Percentiles rank a stretch among this genome's conserved stretches.
phyloP scores from a whole-genome alignment of 1,140 invertebrate genomes.

The Magallana gigas region DNA sequence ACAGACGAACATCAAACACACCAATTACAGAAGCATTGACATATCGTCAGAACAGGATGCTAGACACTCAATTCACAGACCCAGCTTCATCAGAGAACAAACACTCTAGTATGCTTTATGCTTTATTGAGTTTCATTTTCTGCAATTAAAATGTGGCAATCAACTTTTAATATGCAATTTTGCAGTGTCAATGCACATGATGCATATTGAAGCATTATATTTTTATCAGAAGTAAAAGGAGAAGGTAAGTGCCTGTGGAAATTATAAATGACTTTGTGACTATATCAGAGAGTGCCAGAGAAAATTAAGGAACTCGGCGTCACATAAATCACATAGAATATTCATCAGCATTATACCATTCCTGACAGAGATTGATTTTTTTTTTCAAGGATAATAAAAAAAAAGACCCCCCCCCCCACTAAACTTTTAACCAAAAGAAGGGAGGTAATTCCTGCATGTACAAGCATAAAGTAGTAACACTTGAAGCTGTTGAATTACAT shows the following conservation, averaged over 20 bases:
- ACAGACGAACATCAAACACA: constrained; percentile 8
- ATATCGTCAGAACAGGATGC: constrained; percentile 1
- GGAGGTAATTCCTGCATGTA: neutral
- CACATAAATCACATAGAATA: too few species aligned
- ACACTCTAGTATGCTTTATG: neutral
- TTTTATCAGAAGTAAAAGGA: too few species aligned
- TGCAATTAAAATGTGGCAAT: constrained; percentile 29
- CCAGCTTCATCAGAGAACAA: neutral
- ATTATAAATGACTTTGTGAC: too few species aligned
- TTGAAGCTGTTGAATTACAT: neutral
- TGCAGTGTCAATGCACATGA: neutral
- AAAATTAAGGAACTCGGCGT: too few species aligned
- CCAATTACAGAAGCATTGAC: neutral
- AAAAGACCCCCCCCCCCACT: too few species aligned
- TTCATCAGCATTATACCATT: too few species aligned
- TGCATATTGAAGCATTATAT: too few species aligned
- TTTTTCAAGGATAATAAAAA: too few species aligned
- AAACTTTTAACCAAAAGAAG: neutral
- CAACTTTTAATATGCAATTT: neutral
- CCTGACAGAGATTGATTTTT: too few species aligned
- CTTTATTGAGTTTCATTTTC: neutral
- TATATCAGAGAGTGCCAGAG: too few species aligned
- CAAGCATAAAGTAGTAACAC: neutral
- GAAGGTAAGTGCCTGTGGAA: too few species aligned
- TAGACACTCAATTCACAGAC: neutral